These are phyloP conservation scores for Glaucidium brasilianum DNA, from an alignment of 2,113 vertebrate species.

Conservation along the genomic window DNA sequence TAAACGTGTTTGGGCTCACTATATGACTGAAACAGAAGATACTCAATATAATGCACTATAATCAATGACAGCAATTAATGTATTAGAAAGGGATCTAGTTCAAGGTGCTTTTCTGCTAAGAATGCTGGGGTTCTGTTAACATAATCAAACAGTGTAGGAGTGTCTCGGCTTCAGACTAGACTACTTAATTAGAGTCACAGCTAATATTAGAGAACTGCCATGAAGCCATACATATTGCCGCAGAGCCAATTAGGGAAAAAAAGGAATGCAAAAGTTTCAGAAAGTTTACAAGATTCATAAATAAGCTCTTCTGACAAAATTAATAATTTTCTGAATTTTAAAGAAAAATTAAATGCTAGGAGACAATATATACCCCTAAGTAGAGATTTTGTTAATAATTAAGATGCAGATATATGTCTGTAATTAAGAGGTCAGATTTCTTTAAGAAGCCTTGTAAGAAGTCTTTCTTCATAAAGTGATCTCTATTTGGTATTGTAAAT, in stretches of 20 bases:
- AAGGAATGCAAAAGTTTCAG: conserved; percentile 15
- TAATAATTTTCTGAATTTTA: background rate
- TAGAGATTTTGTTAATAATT: background rate
- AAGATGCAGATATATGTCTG: background rate
- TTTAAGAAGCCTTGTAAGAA: background rate
- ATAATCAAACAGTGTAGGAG: background rate
- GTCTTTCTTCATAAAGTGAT: background rate
- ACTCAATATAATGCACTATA: background rate
- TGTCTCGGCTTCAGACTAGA: conserved; percentile 53
- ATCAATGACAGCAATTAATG: background rate
- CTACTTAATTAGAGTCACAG: conserved; percentile 33
- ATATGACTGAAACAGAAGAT: background rate
- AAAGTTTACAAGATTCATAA: background rate
- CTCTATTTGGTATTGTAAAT: background rate
- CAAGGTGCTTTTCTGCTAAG: background rate
- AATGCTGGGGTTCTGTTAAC: background rate
- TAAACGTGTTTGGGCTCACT: background rate
- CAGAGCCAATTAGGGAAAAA: background rate
- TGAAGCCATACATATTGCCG: background rate
- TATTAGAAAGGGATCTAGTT: conserved; percentile 18
- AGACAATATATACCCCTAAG: background rate
- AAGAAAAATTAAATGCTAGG: conserved; percentile 50
- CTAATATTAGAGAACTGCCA: background rate
- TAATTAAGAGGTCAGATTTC: background rate
- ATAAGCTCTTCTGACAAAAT: background rate